Conservation (phyloP, 2,113 vertebrate species). For the Rhombomys opimus region DNA sequence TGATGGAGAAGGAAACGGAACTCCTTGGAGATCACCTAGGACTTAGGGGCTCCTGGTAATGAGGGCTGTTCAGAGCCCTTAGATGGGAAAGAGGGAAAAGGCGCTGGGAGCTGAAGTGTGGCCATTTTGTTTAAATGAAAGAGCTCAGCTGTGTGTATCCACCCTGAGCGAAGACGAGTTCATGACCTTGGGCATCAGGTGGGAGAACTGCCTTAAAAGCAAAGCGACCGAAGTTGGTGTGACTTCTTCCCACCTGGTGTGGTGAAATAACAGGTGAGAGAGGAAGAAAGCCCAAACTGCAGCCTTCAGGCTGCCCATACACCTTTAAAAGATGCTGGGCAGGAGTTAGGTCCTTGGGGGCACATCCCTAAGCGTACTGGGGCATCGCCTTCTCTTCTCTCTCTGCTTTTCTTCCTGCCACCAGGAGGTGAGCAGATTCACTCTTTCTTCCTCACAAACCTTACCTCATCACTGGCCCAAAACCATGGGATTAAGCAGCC, state of each 20-base stretch:
- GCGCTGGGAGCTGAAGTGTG: neutral
- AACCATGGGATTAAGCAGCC: neutral
- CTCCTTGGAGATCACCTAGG: neutral
- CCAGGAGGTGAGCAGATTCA: neutral
- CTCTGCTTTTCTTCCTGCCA: neutral
- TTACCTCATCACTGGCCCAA: neutral
- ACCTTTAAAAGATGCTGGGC: neutral
- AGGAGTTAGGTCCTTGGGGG: neutral
- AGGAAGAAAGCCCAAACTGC: neutral
- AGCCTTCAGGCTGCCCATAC: too few species aligned
- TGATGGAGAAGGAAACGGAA: too few species aligned
- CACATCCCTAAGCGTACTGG: neutral
- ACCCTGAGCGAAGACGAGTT: neutral
- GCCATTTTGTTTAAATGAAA: neutral
- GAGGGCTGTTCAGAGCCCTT: neutral
- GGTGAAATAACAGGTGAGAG: neutral
- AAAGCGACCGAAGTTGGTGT: neutral
- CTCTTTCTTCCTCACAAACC: neutral
- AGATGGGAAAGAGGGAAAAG: too few species aligned
- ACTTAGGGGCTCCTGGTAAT: neutral
- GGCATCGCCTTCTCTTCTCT: too few species aligned
- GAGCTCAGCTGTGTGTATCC: neutral
- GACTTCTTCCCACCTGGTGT: neutral
- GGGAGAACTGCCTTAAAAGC: neutral
- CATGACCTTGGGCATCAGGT: neutral